Percentiles rank a stretch among this genome's conserved stretches.
phyloP scores from a whole-genome alignment of 2,888 invertebrate species.

The Drosophila longiperda region DNA sequence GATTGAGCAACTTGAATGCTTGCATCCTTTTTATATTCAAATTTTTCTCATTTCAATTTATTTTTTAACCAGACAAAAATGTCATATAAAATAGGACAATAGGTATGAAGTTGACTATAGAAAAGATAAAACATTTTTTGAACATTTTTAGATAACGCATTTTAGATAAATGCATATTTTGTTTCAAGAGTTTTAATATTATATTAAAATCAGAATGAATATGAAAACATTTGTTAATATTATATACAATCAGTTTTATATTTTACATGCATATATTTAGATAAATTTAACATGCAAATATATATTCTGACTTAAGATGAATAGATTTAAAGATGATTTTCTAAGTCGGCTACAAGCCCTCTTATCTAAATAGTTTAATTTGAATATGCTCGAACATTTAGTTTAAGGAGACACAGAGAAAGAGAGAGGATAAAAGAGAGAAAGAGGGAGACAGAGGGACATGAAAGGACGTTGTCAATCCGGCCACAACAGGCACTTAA shows the following conservation, averaged over 20 bases:
- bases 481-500: slow-evolving; percentile 10
- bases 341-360: background rate
- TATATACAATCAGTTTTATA: background rate
- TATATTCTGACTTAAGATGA: background rate
- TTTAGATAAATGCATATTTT: too few relatives aligned
- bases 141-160: background rate
- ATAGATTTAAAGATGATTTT: background rate
- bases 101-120: background rate
- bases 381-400: background rate
- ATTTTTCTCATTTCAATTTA: background rate
- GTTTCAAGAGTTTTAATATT: background rate
- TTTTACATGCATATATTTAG: background rate
- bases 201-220: background rate
- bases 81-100: background rate
- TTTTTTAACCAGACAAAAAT: background rate
- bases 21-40: slow-evolving; percentile 16
- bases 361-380: background rate
- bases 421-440: background rate
- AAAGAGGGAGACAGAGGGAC: background rate
- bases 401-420: background rate
- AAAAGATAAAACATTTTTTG: background rate
- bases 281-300: background rate
- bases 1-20: slow-evolving; percentile 43
- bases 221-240: too few relatives aligned
- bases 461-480: background rate